Conservation (phyloP, 2,888 invertebrate species). For the Drosophila niveifrons region DNA sequence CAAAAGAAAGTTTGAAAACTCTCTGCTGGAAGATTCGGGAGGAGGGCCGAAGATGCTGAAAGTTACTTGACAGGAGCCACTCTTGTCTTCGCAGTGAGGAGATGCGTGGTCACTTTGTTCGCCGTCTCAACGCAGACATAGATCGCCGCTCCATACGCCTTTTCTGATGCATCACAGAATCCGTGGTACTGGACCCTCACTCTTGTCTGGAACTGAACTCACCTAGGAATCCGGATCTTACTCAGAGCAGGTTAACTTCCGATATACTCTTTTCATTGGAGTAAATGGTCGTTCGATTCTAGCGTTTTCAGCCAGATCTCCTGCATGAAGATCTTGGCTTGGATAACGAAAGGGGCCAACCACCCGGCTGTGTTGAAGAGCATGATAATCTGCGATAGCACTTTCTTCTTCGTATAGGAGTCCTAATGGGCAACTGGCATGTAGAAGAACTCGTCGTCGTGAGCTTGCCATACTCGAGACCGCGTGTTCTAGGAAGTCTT, state of each 20-base stretch:
- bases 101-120: background rate
- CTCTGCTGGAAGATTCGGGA: too few relatives aligned
- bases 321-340: background rate
- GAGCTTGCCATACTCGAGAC: background rate
- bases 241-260: too few relatives aligned
- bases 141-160: background rate
- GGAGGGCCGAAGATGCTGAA: background rate
- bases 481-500: too few relatives aligned
- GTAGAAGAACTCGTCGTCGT: background rate
- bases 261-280: too few relatives aligned
- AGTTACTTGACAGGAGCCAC: background rate
- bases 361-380: too few relatives aligned
- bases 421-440: background rate
- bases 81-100: background rate
- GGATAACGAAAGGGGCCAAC: background rate
- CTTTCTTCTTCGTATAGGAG: background rate
- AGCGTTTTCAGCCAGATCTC: conserved; percentile 3
- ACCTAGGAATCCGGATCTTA: too few relatives aligned
- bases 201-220: too few relatives aligned
- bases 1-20: too few relatives aligned
- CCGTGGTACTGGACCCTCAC: too few relatives aligned
- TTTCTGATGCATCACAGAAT: too few relatives aligned
- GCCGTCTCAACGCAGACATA: background rate
- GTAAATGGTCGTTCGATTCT: background rate
- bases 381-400: background rate